These are phyloP conservation scores for Colostygia pectinataria DNA, from an alignment of 2,888 invertebrate genomes.

Conservation along the genomic window DNA sequence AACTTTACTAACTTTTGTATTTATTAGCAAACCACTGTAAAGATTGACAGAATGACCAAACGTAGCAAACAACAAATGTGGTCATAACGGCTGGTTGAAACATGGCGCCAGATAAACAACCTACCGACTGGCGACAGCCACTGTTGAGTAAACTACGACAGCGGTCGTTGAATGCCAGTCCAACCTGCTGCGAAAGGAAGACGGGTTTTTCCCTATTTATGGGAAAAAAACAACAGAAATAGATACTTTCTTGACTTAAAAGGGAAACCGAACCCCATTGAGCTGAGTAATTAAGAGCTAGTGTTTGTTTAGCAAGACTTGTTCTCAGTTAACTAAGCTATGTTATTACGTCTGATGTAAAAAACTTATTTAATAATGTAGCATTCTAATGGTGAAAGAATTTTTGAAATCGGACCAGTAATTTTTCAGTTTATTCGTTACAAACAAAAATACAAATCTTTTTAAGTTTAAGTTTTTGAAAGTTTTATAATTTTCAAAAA, in stretches of 20 bases:
- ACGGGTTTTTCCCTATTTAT: constrained; percentile 5
- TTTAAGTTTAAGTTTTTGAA: too few relatives aligned
- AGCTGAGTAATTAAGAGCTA: too few relatives aligned
- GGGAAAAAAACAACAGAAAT: constrained; percentile 17
- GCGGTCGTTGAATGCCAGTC: constrained; percentile 18
- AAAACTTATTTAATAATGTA: too few relatives aligned
- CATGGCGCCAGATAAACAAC: constrained; percentile 16
- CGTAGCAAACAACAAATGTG: neutral
- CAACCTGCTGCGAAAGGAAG: constrained; percentile 7
- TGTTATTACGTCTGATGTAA: too few relatives aligned
- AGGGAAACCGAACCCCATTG: neutral
- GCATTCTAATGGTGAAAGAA: too few relatives aligned
- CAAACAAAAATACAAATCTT: too few relatives aligned
- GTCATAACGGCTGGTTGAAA: constrained; percentile 3
- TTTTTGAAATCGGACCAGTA: too few relatives aligned
- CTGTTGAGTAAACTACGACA: constrained; percentile 1
- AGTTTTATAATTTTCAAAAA: too few relatives aligned
- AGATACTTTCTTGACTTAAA: constrained; percentile 17
- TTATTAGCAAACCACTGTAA: neutral
- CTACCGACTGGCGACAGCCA: constrained; percentile 6
- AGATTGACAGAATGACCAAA: constrained; percentile 6
- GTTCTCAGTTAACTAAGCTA: too few relatives aligned
- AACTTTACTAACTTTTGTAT: too few relatives aligned
- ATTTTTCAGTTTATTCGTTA: too few relatives aligned
- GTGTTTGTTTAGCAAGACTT: too few relatives aligned